Evolutionary conservation across 2,888 invertebrate genomes (phyloP).

Genomic region (Eupithecia tripunctaria): DNA sequence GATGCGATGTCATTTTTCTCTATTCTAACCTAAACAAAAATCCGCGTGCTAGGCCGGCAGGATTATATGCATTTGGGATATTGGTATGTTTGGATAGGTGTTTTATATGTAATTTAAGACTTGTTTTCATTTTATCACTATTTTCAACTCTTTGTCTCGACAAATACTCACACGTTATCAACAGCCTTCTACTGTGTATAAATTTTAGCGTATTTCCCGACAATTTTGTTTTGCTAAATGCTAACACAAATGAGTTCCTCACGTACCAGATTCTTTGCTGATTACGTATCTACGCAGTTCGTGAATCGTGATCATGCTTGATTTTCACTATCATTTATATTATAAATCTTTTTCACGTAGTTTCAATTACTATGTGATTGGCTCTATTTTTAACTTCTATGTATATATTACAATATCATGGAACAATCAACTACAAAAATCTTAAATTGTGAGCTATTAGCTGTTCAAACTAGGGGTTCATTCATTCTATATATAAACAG

Average conservation of each 20-base stretch:
- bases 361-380: background rate
- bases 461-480: background rate
- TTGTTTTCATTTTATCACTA: background rate
- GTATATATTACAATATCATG: background rate
- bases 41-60: no score
- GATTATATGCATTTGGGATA: background rate
- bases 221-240: background rate
- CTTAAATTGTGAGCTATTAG: background rate
- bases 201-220: background rate
- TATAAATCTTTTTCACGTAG: background rate
- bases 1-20: no score
- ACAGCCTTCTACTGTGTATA: background rate
- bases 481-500: background rate
- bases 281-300: background rate
- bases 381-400: background rate
- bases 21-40: no score
- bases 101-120: no score
- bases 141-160: background rate
- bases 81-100: background rate
- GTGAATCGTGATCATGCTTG: background rate
- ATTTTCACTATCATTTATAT: background rate
- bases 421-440: background rate
- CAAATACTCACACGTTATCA: background rate
- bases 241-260: slow-evolving; percentile 1
- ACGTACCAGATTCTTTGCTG: background rate